A percentile compares a stretch with the other conserved stretches of the same genome.
These are phyloP conservation scores for Podilymbus podiceps DNA, from an alignment of 2,113 vertebrate species.

Conservation along the genomic window DNA sequence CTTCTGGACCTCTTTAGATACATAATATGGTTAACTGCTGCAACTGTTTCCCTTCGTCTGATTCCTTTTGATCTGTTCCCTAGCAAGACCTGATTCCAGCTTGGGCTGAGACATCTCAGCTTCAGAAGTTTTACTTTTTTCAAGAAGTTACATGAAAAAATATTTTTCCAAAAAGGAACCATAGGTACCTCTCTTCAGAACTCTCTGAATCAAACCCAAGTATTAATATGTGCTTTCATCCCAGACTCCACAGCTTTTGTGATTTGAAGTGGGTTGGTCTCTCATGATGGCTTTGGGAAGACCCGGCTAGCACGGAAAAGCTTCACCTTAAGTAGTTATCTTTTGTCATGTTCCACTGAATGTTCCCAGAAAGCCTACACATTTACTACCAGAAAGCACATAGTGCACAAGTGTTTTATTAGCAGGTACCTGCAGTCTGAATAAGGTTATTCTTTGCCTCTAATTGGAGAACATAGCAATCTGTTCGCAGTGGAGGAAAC, in stretches of 20 bases:
- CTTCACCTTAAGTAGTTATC: neutral
- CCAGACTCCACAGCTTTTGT: neutral
- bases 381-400: neutral
- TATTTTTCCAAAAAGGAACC: neutral
- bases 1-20: neutral
- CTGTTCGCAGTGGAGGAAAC: neutral
- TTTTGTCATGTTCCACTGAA: neutral
- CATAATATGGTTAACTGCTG: neutral
- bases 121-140: neutral
- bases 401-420: neutral
- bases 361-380: neutral
- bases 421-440: neutral
- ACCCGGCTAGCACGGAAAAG: neutral
- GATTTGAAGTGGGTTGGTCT: neutral
- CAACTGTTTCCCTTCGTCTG: neutral
- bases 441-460: neutral
- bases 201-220: neutral
- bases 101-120: neutral
- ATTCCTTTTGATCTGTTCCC: neutral
- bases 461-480: neutral
- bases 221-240: neutral
- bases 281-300: neutral
- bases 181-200: neutral
- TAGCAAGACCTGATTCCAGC: neutral
- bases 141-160: neutral